These are phyloP conservation scores for Cyprinus carpio DNA, from an alignment of 2,113 vertebrate species.

Conservation along the genomic window DNA sequence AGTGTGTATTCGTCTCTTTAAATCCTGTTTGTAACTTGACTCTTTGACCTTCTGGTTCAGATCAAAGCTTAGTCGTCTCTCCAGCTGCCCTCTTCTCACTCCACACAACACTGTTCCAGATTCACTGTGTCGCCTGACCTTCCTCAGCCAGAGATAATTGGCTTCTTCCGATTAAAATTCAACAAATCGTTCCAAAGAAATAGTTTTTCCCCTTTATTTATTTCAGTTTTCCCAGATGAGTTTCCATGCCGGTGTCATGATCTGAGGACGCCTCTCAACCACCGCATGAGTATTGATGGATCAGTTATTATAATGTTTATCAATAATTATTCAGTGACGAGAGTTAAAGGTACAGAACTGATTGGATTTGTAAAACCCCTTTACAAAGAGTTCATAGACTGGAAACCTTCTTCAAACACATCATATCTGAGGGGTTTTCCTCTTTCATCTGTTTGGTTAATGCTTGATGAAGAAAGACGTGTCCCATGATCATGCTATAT, in stretches of 20 bases:
- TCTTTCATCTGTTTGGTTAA: constrained; percentile 19
- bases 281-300: not conserved
- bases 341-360: not conserved
- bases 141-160: constrained; percentile 46
- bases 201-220: not conserved
- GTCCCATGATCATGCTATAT: constrained; percentile 15
- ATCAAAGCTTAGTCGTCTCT: constrained; percentile 46
- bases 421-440: not conserved
- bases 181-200: constrained; percentile 44
- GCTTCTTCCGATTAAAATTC: constrained; percentile 54
- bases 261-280: not conserved
- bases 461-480: not conserved
- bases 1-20: constrained; percentile 18
- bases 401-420: not conserved
- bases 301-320: not conserved
- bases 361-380: not conserved
- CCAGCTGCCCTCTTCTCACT: constrained; percentile 13
- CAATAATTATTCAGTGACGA: not conserved
- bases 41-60: constrained; percentile 50
- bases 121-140: constrained; percentile 33
- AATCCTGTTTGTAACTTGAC: constrained; percentile 50
- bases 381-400: not conserved
- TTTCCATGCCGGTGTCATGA: not conserved
- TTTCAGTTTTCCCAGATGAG: not conserved
- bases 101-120: constrained; percentile 17